These are phyloP conservation scores for Adineta ricciae DNA, from an alignment of 2,888 invertebrate genomes.

Conservation along the genomic window DNA sequence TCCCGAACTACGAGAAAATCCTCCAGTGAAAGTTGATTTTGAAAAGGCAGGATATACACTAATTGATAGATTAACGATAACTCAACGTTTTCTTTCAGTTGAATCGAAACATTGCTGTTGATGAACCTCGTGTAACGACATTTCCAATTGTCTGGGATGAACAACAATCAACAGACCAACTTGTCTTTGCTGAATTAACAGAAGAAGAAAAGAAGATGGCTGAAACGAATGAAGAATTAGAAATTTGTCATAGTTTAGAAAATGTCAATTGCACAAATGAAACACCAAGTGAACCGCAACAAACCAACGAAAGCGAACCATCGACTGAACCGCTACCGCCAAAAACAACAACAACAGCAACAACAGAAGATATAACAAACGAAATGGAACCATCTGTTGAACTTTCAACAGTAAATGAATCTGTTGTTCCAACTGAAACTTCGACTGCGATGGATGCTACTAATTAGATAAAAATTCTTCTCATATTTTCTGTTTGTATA, in stretches of 20 bases:
- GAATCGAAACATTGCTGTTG: conserved; percentile 37
- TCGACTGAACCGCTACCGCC: background rate
- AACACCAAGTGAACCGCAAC: background rate
- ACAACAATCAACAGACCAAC: conserved; percentile 13
- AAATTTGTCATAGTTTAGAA: background rate
- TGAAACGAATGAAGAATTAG: conserved; percentile 9
- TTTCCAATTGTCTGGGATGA: conserved; percentile 90
- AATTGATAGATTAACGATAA: background rate
- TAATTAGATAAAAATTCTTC: background rate
- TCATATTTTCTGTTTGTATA: background rate
- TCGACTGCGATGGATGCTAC: background rate
- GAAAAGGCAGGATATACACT: conserved; percentile 60
- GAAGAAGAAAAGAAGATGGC: conserved; percentile 30
- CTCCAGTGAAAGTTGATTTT: conserved; percentile 79
- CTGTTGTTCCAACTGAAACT: background rate
- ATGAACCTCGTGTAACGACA: conserved; percentile 72
- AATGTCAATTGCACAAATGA: background rate
- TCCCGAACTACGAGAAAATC: conserved; percentile 81
- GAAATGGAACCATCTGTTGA: no score
- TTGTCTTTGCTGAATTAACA: conserved; percentile 27
- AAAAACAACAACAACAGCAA: background rate
- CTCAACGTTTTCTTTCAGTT: conserved; percentile 22
- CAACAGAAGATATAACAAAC: background rate
- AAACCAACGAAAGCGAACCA: background rate
- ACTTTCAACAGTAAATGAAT: background rate